phyloP scores from a whole-genome alignment of 1,140 invertebrate species.

The Coenobita brevimanus region DNA sequence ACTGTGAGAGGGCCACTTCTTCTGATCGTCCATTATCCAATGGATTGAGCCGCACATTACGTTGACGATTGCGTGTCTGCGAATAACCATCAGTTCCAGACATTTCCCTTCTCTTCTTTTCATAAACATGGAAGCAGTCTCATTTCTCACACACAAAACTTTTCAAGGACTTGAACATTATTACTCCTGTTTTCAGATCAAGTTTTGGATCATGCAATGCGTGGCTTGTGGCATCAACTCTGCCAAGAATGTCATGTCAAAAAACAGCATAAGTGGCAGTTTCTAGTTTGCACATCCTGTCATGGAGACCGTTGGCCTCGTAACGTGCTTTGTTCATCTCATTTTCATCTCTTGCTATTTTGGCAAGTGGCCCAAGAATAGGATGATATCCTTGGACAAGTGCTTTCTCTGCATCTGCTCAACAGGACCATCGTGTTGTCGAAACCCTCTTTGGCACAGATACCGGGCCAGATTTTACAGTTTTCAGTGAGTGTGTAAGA shows the following conservation, averaged over 20 bases:
- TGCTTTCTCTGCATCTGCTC: constrained; percentile 50
- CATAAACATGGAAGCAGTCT: constrained; percentile 42
- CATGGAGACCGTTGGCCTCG: constrained; percentile 35
- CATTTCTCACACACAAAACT: constrained; percentile 19
- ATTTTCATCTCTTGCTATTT: constrained; percentile 48
- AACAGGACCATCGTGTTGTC: constrained; percentile 47
- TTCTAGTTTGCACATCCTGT: constrained; percentile 32
- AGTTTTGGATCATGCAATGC: constrained; percentile 42
- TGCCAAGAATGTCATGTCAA: constrained; percentile 35
- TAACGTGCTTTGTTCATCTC: constrained; percentile 33
- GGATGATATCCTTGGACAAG: constrained; percentile 37
- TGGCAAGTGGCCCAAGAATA: constrained; percentile 39
- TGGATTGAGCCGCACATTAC: constrained; percentile 14
- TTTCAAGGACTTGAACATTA: constrained; percentile 39
- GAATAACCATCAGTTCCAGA: constrained; percentile 39
- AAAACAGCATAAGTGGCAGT: constrained; percentile 50
- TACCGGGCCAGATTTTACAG: constrained; percentile 4
- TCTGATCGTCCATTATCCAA: constrained; percentile 41
- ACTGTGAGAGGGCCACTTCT: constrained; percentile 21
- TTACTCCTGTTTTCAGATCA: constrained; percentile 17
- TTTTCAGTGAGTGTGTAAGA: constrained; percentile 38
- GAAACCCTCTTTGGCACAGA: constrained; percentile 39
- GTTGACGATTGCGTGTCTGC: constrained; percentile 9
- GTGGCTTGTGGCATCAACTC: constrained; percentile 42
- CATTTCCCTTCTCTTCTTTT: constrained; percentile 30